These are phyloP conservation scores for Calonectris borealis DNA, from an alignment of 2,113 vertebrate genomes.

Conservation along the genomic window DNA sequence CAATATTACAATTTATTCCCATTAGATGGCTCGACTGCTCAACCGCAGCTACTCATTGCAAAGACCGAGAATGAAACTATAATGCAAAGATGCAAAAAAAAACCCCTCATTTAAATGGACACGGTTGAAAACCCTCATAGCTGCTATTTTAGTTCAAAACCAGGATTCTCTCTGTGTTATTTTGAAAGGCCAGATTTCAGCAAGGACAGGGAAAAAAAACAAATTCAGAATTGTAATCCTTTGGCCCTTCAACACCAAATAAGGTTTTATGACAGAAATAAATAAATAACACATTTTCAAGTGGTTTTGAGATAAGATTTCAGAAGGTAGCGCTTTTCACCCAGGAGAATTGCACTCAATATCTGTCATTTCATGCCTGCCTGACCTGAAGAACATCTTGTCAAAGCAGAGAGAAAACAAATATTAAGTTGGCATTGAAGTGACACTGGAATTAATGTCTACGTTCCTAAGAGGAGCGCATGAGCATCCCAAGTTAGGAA, in stretches of 20 bases:
- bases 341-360: background rate
- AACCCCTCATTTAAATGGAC: background rate
- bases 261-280: background rate
- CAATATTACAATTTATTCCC: background rate
- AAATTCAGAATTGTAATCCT: background rate
- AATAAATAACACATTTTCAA: background rate
- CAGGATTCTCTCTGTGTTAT: background rate
- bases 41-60: background rate
- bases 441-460: background rate
- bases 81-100: background rate
- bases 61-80: background rate
- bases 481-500: background rate
- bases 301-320: background rate
- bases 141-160: background rate
- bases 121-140: background rate
- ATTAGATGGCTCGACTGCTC: background rate
- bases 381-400: background rate
- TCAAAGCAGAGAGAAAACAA: background rate
- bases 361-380: background rate
- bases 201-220: background rate
- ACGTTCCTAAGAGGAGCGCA: background rate
- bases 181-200: background rate
- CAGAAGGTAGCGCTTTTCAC: background rate
- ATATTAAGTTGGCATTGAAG: background rate
- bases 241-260: fast-evolving